Conservation (phyloP, 1,140 invertebrate genomes). For the Contarinia nasturtii region DNA sequence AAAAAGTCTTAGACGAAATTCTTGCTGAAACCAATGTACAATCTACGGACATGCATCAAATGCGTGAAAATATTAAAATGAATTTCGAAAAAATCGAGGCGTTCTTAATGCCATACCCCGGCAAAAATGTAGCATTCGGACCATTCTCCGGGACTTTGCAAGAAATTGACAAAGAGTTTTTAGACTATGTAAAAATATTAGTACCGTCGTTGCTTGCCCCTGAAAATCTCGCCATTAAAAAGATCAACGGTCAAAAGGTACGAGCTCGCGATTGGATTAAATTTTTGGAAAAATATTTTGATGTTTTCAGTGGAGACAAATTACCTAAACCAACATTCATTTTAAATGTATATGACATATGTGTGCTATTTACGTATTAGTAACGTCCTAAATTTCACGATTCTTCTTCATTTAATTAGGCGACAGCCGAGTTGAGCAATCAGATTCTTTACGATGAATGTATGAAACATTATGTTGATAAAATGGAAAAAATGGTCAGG, state of each 20-base stretch:
- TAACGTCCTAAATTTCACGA: no score
- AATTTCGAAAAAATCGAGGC: constrained; percentile 92
- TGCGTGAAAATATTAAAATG: constrained; percentile 74
- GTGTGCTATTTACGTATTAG: no score
- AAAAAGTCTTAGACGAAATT: constrained; percentile 61
- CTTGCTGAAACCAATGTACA: constrained; percentile 72
- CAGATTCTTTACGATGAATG: no score
- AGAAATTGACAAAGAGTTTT: constrained; percentile 91
- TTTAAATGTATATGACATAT: no score
- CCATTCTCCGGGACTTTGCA: constrained; percentile 82
- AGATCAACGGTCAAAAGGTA: constrained; percentile 85
- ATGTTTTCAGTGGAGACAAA: constrained; percentile 91
- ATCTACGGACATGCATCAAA: constrained; percentile 75
- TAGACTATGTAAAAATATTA: constrained; percentile 61
- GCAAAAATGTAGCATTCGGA: constrained; percentile 87
- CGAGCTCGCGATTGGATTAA: constrained; percentile 85
- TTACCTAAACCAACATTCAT: constrained; percentile 78
- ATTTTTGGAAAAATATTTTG: constrained; percentile 96
- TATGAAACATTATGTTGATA: no score
- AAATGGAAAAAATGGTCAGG: no score
- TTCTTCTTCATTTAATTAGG: no score
- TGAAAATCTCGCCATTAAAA: constrained; percentile 84
- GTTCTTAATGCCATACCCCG: constrained; percentile 96
- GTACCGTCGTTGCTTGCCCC: constrained; percentile 77
- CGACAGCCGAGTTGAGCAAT: no score